These are phyloP conservation scores for Pachyramphus minor DNA, from an alignment of 2,113 vertebrate species.

Conservation along the genomic window DNA sequence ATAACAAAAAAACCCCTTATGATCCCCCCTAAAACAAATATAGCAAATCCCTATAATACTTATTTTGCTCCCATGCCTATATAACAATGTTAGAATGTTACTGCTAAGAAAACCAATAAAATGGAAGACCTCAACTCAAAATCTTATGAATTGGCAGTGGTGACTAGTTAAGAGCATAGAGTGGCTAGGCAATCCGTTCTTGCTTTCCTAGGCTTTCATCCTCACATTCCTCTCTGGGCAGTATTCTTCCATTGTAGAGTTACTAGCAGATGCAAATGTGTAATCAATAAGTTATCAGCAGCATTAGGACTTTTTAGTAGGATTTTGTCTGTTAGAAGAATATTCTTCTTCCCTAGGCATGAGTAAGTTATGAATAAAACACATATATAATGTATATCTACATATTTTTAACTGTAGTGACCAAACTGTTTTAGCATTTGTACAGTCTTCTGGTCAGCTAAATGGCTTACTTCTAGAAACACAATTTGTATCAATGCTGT, in stretches of 20 bases:
- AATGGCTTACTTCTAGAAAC: background rate
- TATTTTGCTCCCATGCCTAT: background rate
- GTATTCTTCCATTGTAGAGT: background rate
- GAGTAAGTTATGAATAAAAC: background rate
- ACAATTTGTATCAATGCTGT: background rate
- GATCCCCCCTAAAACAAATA: background rate
- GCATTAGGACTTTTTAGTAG: background rate
- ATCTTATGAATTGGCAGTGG: background rate
- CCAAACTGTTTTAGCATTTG: background rate
- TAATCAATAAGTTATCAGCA: background rate
- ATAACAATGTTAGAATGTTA: background rate
- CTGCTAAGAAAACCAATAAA: background rate
- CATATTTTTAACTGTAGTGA: background rate
- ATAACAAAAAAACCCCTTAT: background rate
- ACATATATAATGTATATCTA: background rate
- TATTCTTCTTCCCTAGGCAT: background rate
- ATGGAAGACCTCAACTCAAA: background rate
- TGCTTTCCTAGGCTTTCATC: background rate
- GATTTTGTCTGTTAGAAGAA: too few species aligned
- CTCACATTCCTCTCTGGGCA: background rate
- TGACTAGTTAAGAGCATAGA: background rate
- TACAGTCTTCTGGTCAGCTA: background rate
- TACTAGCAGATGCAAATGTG: background rate
- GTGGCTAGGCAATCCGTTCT: background rate
- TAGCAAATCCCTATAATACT: background rate